Conservation (phyloP, 2,888 invertebrate genomes). For the Lasius platythorax region DNA sequence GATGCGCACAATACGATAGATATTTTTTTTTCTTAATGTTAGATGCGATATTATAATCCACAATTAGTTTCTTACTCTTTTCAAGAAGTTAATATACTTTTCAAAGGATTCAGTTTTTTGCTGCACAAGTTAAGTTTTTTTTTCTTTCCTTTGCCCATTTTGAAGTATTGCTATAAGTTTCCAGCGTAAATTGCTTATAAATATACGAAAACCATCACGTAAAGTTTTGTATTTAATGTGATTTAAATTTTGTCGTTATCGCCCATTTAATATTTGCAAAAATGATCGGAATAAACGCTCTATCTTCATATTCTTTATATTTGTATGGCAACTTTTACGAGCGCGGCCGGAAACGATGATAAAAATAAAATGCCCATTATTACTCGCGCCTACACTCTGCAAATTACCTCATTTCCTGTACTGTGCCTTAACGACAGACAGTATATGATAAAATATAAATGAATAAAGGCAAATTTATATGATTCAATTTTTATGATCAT, state of each 20-base stretch:
- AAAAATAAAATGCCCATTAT: slow-evolving; percentile 4
- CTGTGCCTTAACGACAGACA: neutral
- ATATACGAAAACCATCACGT: neutral
- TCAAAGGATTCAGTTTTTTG: neutral
- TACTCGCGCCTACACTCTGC: neutral
- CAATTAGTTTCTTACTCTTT: neutral
- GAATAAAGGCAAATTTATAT: neutral
- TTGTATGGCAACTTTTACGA: neutral
- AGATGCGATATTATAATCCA: neutral
- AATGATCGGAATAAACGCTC: slow-evolving; percentile 23
- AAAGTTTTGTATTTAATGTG: neutral
- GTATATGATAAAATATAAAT: neutral
- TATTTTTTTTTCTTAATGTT: neutral
- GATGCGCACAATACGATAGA: neutral
- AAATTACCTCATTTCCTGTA: neutral
- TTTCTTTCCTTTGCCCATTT: neutral
- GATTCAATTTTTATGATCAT: neutral
- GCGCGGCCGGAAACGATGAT: neutral
- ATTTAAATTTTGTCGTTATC: slow-evolving; percentile 42
- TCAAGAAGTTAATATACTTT: neutral
- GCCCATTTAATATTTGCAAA: neutral
- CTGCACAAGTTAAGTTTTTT: neutral
- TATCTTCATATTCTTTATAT: slow-evolving; percentile 28
- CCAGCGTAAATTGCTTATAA: neutral
- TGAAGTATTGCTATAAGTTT: neutral